Base-by-base conservation (phyloP, 1,140 invertebrate genomes). In the Tetranychus urticae region DNA sequence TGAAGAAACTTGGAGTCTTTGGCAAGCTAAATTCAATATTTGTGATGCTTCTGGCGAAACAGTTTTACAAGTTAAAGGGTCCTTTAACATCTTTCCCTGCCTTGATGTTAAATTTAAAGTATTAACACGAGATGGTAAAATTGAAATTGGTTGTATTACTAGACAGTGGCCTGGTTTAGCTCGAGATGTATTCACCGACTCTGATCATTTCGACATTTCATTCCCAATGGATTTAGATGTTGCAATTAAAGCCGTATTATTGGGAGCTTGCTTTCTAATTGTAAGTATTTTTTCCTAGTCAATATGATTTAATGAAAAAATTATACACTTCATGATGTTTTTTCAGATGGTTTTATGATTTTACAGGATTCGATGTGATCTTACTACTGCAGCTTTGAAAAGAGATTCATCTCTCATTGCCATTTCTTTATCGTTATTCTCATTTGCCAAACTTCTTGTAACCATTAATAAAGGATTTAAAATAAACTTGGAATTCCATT, bases 1-100 rank as follows among this genome's bases (percentile, higher is more conserved):
- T 7, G 78, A 82, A 62, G 86, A 94, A 76, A 80, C 88, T 62
- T 92, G 86, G 86, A 85, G 80, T 59, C 74, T 88, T 48, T 82
- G 80, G 67, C 78, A 77, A 48, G 86, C 88, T 2, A 78, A 78
- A 46, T 92, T 86, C 69, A 75, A 76, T 14, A 78, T 94, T 54
- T 80, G 84, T 65, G 82, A 92, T 71, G 78, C 80, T 2, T 69
- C 77, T 10, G 86, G 83, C 34, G 80, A 88, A 58, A 80, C 79
- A 0, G 81, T 91, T 1, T 72, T 93, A 14, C 77, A 75, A 62
- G 85, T 94, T 66, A 82, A 86, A 71, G 89, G 88, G 4, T 88
- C 89, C 0, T 71, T 86, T 48, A 87, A 84, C 71, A 84, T 79
- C 67, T 81, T 79, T 52, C 77, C 87, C 36, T 89, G 85, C 72